Evolutionary conservation across 1,140 invertebrate species (phyloP).

Genomic region (Ooceraea biroi): DNA sequence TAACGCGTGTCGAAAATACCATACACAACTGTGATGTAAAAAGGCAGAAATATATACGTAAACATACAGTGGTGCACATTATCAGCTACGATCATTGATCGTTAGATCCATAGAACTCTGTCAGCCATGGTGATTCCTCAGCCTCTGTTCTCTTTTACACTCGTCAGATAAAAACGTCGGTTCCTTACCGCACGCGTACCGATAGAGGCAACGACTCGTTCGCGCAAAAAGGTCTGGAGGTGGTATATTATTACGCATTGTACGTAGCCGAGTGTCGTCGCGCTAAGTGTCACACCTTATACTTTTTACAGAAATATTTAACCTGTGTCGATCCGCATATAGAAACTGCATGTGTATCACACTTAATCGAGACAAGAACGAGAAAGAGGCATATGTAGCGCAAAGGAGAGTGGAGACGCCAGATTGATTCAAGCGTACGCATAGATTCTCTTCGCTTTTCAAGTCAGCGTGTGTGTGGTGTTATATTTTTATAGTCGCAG

Average conservation of each 20-base stretch:
- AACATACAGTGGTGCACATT: background rate
- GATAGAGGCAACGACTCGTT: constrained; percentile 15
- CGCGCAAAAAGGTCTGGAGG: constrained; percentile 33
- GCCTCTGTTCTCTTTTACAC: constrained; percentile 77
- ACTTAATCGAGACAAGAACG: constrained; percentile 60
- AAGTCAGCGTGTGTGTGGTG: constrained; percentile 53
- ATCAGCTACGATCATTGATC: background rate
- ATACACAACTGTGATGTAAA: too few relatives aligned
- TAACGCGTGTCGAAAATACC: too few relatives aligned
- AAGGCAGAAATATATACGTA: too few relatives aligned
- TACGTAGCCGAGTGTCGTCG: constrained; percentile 56
- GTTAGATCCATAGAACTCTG: background rate
- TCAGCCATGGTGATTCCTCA: constrained; percentile 39
- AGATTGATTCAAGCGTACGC: constrained; percentile 65
- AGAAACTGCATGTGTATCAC: constrained; percentile 56
- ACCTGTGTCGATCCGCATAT: constrained; percentile 73
- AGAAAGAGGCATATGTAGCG: constrained; percentile 63
- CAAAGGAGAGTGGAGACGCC: constrained; percentile 65
- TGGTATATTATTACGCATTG: constrained; percentile 27
- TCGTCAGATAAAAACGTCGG: constrained; percentile 60
- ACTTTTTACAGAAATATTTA: constrained; percentile 80
- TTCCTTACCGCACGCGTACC: constrained; percentile 18
- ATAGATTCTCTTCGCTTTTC: constrained; percentile 77
- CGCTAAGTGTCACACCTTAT: constrained; percentile 83
- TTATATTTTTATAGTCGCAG: constrained; percentile 75